phyloP scores from a whole-genome alignment of 2,888 invertebrate genomes.

The Nemotelus nigrinus region DNA sequence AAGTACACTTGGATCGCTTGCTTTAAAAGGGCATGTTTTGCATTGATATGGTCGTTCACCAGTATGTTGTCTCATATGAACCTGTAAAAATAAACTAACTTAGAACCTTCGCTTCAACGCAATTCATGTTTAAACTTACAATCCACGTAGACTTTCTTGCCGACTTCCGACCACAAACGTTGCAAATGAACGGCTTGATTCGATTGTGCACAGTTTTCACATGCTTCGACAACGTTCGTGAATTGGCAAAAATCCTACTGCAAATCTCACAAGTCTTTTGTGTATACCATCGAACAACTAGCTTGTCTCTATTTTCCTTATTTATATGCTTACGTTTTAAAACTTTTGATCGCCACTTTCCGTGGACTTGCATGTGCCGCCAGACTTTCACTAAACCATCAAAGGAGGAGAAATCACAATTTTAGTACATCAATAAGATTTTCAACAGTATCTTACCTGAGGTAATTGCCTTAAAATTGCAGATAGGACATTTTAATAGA shows the following conservation, averaged over 20 bases:
- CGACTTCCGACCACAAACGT: conserved; percentile 77
- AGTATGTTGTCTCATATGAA: conserved; percentile 80
- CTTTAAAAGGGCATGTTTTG: conserved; percentile 73
- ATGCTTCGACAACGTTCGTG: conserved; percentile 75
- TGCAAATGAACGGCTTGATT: conserved; percentile 77
- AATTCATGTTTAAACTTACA: conserved; percentile 57
- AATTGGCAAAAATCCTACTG: conserved; percentile 73
- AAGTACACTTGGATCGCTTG: conserved; percentile 80
- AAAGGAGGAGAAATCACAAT: background rate
- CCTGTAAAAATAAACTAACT: conserved; percentile 59
- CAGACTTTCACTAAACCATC: conserved; percentile 66
- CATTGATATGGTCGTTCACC: conserved; percentile 82
- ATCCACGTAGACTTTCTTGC: conserved; percentile 76
- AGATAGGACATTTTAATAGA: conserved; percentile 69
- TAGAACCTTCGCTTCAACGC: background rate
- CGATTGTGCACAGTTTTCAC: conserved; percentile 78
- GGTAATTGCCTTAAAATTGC: conserved; percentile 69
- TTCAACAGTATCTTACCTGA: conserved; percentile 59
- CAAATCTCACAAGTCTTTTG: conserved; percentile 76
- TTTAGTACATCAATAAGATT: background rate
- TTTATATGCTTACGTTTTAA: conserved; percentile 54
- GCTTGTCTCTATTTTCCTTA: conserved; percentile 39
- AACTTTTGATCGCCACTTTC: conserved; percentile 60
- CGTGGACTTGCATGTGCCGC: conserved; percentile 73
- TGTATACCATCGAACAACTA: conserved; percentile 66